Conservation (phyloP, 1,140 invertebrate species). For the Dufourea novaeangliae region DNA sequence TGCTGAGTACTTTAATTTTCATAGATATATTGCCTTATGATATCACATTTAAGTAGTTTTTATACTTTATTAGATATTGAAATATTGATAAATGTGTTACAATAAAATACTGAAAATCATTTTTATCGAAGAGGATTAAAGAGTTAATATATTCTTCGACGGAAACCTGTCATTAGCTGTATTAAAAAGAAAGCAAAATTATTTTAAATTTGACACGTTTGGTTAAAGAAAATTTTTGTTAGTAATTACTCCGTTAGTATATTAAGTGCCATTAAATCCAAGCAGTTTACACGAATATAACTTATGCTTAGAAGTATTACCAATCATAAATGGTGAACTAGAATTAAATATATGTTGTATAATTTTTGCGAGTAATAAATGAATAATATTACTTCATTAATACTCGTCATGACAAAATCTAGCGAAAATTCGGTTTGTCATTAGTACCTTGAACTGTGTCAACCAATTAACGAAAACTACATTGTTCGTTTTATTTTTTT, state of each 20-base stretch:
- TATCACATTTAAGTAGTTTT: too few species aligned
- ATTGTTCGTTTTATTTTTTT: neutral
- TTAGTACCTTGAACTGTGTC: neutral
- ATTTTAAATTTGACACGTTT: neutral
- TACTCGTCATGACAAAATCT: neutral
- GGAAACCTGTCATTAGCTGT: too few species aligned
- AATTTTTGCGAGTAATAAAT: neutral
- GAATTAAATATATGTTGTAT: slow-evolving; percentile 1
- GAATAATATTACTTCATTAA: neutral
- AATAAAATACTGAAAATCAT: neutral
- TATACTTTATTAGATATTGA: neutral
- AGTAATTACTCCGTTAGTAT: neutral
- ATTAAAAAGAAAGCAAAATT: too few species aligned
- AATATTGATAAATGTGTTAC: neutral
- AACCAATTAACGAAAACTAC: neutral
- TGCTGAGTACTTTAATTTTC: too few species aligned
- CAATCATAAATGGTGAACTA: neutral
- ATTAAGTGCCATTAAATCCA: neutral
- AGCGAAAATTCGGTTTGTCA: too few species aligned
- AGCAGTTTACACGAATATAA: neutral
- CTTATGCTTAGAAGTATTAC: neutral
- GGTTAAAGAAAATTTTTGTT: neutral
- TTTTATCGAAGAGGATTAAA: too few species aligned
- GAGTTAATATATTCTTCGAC: too few species aligned
- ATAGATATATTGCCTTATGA: too few species aligned